Conservation (phyloP, 2,113 vertebrate genomes). For the Corythaixoides concolor region DNA sequence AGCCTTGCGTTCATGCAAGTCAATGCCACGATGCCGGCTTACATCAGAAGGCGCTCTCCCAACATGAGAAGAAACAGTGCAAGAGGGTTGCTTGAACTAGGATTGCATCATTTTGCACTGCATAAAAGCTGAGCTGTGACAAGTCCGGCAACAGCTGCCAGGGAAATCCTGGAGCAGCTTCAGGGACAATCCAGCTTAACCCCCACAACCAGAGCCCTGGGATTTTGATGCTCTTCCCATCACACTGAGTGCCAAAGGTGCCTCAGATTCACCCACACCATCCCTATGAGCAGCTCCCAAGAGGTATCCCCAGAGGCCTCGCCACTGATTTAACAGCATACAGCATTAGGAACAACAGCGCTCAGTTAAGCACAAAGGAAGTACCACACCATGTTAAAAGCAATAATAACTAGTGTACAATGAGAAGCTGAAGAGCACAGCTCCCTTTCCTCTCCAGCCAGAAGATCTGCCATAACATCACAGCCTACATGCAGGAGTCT, state of each 20-base stretch:
- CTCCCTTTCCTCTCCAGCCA: not conserved
- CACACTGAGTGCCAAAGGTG: not conserved
- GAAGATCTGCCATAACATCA: not conserved
- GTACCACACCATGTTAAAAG: not conserved
- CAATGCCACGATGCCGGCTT: not conserved
- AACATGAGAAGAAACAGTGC: not conserved
- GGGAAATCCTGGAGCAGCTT: slow-evolving; percentile 16
- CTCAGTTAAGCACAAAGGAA: not conserved
- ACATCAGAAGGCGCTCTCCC: not conserved
- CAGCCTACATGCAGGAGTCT: not conserved
- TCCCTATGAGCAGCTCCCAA: not conserved
- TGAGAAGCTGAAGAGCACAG: not conserved
- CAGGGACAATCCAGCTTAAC: not conserved
- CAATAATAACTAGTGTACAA: not conserved
- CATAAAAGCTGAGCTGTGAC: not conserved
- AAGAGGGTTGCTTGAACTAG: not conserved
- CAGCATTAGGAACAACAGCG: not conserved
- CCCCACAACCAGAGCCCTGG: not conserved
- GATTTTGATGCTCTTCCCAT: not conserved
- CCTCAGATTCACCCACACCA: not conserved
- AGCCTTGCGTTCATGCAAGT: not conserved
- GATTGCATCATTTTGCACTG: not conserved
- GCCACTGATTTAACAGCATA: not conserved
- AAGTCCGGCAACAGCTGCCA: not conserved
- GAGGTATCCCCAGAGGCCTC: not conserved